These are phyloP conservation scores for Pteria penguin DNA, from an alignment of 2,888 invertebrate species.

Conservation along the genomic window DNA sequence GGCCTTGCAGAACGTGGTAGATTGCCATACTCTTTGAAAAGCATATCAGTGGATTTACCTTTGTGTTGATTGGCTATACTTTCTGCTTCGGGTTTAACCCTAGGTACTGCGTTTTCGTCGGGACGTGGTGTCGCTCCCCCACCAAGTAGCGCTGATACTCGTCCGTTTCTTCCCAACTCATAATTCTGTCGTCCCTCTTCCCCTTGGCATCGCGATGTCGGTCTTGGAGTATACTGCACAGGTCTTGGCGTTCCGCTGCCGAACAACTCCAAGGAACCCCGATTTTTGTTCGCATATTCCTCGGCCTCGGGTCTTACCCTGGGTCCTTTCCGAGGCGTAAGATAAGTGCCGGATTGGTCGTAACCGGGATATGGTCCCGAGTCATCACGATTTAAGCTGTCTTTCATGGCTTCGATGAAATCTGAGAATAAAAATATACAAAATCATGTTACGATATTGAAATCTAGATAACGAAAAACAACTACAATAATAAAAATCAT, in stretches of 20 bases:
- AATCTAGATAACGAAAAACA: no score
- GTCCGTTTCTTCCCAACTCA: constrained; percentile 65
- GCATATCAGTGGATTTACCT: constrained; percentile 57
- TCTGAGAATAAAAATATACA: no score
- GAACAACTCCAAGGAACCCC: constrained; percentile 68
- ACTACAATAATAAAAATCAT: no score
- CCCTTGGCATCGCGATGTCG: constrained; percentile 62
- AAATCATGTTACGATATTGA: no score
- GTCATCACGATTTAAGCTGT: neutral
- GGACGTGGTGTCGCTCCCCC: constrained; percentile 63
- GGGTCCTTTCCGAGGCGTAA: constrained; percentile 59
- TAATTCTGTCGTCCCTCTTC: constrained; percentile 62
- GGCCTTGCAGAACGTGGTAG: constrained; percentile 56
- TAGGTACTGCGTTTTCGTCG: constrained; percentile 55
- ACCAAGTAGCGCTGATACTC: constrained; percentile 60
- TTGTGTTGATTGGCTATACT: constrained; percentile 64
- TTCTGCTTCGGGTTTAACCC: constrained; percentile 67
- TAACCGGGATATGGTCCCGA: constrained; percentile 68
- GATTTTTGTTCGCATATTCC: constrained; percentile 64
- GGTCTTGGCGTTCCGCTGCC: constrained; percentile 48
- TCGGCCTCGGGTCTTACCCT: constrained; percentile 74
- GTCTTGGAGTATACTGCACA: constrained; percentile 51
- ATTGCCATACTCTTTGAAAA: constrained; percentile 62
- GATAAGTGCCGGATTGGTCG: constrained; percentile 55
- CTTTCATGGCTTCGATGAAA: no score